Conservation (phyloP, 2,888 invertebrate genomes). For the Neria commutata region DNA sequence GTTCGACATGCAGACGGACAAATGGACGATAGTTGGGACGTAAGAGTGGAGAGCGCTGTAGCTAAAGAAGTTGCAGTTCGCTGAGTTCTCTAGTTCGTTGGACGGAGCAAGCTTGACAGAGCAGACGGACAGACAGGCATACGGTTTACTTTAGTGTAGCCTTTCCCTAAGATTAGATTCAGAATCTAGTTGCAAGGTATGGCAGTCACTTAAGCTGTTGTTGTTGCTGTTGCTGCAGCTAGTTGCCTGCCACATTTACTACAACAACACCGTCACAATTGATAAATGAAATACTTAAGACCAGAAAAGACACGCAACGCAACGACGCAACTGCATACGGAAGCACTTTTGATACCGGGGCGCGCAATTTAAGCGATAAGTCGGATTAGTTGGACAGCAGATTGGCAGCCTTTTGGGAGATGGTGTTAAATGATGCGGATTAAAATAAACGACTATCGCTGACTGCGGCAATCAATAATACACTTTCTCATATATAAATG, state of each 20-base stretch:
- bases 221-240: constrained; percentile 31
- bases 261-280: background rate
- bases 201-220: constrained; percentile 34
- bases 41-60: too few relatives aligned
- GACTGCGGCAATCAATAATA: too few relatives aligned
- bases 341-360: background rate
- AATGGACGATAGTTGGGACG: background rate
- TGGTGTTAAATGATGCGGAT: background rate
- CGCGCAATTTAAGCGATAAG: background rate
- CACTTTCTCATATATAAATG: too few relatives aligned
- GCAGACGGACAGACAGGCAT: too few relatives aligned
- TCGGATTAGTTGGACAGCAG: background rate
- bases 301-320: background rate
- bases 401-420: background rate
- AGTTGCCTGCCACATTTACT: too few relatives aligned
- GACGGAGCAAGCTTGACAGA: too few relatives aligned
- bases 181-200: background rate
- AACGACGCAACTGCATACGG: background rate
- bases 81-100: too few relatives aligned
- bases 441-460: background rate
- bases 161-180: background rate
- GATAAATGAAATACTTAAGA: background rate
- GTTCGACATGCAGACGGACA: background rate
- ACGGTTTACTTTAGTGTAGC: background rate
- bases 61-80: too few relatives aligned